Conservation (phyloP, 2,113 vertebrate genomes). For the Saccopteryx bilineata region DNA sequence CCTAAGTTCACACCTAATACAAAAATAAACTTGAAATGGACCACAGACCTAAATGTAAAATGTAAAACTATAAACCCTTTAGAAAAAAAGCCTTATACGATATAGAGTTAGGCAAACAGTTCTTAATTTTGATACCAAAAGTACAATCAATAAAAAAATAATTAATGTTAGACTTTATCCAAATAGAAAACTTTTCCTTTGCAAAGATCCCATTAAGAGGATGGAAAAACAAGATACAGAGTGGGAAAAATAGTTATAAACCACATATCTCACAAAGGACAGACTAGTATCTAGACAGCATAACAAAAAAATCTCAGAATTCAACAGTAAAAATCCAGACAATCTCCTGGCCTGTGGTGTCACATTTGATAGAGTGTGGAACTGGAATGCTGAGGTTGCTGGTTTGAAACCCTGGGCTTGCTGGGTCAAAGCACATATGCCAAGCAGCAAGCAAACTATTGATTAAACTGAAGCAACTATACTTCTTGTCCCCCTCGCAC, state of each 20-base stretch:
- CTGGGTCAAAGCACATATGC: no score
- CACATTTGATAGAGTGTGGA: no score
- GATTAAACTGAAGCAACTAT: no score
- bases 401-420: no score
- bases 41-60: not conserved
- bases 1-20: not conserved
- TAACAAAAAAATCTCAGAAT: not conserved
- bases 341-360: not conserved
- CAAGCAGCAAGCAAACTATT: no score
- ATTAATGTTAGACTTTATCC: not conserved
- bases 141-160: not conserved
- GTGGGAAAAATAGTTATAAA: not conserved
- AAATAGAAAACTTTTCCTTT: not conserved
- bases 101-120: not conserved
- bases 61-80: not conserved
- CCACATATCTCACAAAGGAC: not conserved
- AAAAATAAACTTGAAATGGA: not conserved
- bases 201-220: not conserved
- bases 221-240: not conserved
- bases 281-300: not conserved
- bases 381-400: no score
- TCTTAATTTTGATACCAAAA: conserved; percentile 3
- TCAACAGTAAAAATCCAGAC: not conserved
- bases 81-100: not conserved
- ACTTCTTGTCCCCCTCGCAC: no score